These are phyloP conservation scores for Caenorhabditis sulstoni DNA, from an alignment of 2,888 invertebrate species.

Conservation along the genomic window DNA sequence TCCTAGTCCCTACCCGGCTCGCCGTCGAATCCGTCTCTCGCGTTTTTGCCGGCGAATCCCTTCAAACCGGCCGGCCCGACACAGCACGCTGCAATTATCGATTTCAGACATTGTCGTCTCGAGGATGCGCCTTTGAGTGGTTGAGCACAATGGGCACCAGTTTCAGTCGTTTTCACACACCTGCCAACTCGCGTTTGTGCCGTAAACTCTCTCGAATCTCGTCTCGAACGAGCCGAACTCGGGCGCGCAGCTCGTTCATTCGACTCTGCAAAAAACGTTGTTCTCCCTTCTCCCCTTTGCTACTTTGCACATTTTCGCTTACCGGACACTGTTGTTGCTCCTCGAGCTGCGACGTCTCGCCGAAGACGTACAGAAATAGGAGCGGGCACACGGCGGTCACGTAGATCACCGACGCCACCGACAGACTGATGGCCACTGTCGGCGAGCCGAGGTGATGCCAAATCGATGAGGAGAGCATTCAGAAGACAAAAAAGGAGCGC, in stretches of 20 bases:
- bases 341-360: too few species aligned
- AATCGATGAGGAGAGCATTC: slow-evolving; percentile 3
- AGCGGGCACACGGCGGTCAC: slow-evolving; percentile 59
- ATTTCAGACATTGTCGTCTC: too few species aligned
- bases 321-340: slow-evolving; percentile 49
- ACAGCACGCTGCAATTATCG: slow-evolving; percentile 57
- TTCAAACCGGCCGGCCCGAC: slow-evolving; percentile 64
- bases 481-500: too few species aligned
- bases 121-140: too few species aligned
- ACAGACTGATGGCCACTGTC: slow-evolving; percentile 54
- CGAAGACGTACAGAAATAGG: slow-evolving; percentile 45
- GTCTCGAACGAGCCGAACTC: slow-evolving; percentile 49
- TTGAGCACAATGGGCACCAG: too few species aligned
- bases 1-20: slow-evolving; percentile 51
- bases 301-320: too few species aligned
- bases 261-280: slow-evolving; percentile 13
- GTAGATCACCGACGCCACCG: slow-evolving; percentile 56
- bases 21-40: slow-evolving; percentile 65
- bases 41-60: slow-evolving; percentile 61
- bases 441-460: slow-evolving; percentile 52
- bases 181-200: slow-evolving; percentile 52
- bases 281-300: too few species aligned
- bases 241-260: slow-evolving; percentile 48
- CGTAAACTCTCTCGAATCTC: slow-evolving; percentile 44
- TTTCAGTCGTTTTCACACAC: slow-evolving; percentile 19